A percentile compares a stretch with the other conserved stretches of the same genome.
Evolutionary conservation across 2,113 vertebrate species (phyloP).

Genomic region (Equus quagga): DNA sequence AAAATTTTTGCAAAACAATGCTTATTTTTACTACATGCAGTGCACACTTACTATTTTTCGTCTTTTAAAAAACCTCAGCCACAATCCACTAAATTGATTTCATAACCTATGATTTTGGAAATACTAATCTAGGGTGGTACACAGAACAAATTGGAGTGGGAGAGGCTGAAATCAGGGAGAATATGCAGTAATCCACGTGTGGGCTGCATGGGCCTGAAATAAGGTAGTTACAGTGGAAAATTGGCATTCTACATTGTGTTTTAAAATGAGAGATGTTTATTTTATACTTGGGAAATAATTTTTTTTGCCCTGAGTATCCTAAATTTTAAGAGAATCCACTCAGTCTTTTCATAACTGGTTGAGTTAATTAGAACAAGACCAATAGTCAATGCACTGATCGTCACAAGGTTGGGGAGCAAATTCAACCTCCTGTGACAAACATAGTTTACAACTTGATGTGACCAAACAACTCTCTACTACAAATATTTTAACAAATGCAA

Average conservation of each 20-base stretch:
- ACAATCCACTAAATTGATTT: constrained; percentile 32
- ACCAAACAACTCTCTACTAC: not conserved
- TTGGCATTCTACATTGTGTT: not conserved
- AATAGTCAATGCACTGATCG: not conserved
- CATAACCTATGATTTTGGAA: constrained; percentile 40
- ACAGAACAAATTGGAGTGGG: not conserved
- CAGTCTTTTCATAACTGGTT: not conserved
- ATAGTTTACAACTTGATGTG: constrained; percentile 35
- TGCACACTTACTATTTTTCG: not conserved
- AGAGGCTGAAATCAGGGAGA: not conserved
- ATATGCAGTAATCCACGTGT: not conserved
- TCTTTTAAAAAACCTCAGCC: constrained; percentile 28
- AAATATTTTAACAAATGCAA: constrained; percentile 43
- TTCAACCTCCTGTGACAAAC: constrained; percentile 31
- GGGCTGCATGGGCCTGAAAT: not conserved
- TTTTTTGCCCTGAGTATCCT: constrained; percentile 22
- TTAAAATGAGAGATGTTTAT: constrained; percentile 44
- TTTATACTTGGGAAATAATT: constrained; percentile 26
- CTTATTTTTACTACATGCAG: not conserved
- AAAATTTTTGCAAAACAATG: constrained; percentile 20
- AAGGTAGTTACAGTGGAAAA: not conserved
- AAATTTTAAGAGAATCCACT: constrained; percentile 38
- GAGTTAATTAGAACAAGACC: not conserved
- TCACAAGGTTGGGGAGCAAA: constrained; percentile 23
- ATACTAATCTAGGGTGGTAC: not conserved